Conservation (phyloP, 2,797 vertebrate species). For the Acridotheres tristis region DNA sequence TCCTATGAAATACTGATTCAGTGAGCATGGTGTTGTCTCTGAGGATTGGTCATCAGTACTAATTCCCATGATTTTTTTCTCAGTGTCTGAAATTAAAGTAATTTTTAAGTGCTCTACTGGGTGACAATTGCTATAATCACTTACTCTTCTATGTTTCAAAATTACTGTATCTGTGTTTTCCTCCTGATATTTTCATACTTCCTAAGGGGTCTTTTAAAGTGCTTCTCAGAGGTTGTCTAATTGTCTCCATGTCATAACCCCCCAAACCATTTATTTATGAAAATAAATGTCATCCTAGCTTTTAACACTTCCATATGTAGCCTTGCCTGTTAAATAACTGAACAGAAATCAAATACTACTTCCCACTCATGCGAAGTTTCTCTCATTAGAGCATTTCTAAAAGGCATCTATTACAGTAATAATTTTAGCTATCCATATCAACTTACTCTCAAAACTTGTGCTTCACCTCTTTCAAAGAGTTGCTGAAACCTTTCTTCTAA, state of each 20-base stretch:
- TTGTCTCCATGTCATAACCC: neutral
- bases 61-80: neutral
- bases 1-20: neutral
- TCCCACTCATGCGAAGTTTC: neutral
- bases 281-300: neutral
- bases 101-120: neutral
- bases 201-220: neutral
- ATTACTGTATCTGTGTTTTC: neutral
- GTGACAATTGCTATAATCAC: neutral
- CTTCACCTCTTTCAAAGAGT: neutral
- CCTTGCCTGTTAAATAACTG: neutral
- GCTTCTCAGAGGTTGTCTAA: neutral
- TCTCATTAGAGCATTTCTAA: neutral
- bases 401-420: neutral
- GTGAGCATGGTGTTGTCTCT: neutral
- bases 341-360: neutral
- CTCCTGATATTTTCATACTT: neutral
- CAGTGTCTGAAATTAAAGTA: neutral
- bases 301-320: neutral
- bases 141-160: neutral
- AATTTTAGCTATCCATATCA: neutral
- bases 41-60: neutral
- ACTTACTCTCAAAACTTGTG: neutral
- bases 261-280: neutral
- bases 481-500: neutral